Evolutionary conservation across 2,797 vertebrate species (phyloP).

Genomic region (Malurus leucopterus): DNA sequence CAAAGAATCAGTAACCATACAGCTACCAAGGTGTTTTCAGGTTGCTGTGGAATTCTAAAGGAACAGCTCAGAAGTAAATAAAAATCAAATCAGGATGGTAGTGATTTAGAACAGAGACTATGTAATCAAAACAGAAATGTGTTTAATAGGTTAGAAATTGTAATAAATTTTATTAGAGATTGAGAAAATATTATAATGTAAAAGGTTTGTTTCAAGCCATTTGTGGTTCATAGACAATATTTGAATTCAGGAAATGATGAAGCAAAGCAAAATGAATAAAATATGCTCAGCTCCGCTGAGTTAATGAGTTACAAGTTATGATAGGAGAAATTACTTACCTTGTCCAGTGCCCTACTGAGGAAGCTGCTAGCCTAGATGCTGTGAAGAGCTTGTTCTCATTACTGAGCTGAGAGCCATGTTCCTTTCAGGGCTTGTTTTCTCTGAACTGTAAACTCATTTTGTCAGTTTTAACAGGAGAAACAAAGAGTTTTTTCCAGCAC

Average conservation of each 20-base stretch:
- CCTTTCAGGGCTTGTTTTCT: neutral
- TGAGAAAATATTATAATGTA: neutral
- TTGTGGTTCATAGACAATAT: neutral
- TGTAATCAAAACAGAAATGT: neutral
- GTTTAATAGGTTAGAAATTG: neutral
- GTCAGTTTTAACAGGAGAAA: neutral
- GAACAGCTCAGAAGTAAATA: neutral
- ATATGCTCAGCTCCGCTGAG: neutral
- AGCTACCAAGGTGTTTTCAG: neutral
- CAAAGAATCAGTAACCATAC: neutral
- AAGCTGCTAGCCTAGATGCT: neutral
- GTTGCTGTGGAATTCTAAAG: neutral
- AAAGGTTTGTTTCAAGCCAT: neutral
- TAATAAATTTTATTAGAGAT: neutral
- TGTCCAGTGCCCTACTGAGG: neutral
- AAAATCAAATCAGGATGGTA: neutral
- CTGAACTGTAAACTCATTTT: neutral
- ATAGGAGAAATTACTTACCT: neutral
- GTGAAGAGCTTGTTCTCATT: neutral
- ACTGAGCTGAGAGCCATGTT: neutral
- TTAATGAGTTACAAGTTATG: neutral
- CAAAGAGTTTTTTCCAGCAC: neutral
- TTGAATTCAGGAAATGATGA: neutral
- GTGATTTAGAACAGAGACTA: neutral
- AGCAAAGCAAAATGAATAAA: neutral